These are phyloP conservation scores for Eupithecia dodoneata DNA, from an alignment of 2,888 invertebrate species.

Conservation along the genomic window DNA sequence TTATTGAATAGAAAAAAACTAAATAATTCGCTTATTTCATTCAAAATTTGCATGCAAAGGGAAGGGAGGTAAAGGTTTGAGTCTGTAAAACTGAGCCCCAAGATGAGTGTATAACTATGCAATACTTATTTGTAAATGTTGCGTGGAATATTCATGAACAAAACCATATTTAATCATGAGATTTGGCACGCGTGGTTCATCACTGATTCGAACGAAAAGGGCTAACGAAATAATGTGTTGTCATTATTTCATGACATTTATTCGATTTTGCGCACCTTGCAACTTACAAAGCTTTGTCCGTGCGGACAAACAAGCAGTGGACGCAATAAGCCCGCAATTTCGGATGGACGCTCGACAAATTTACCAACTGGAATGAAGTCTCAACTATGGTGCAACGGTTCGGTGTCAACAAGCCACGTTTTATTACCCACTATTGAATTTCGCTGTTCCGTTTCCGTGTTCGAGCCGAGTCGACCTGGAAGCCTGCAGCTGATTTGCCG, in stretches of 20 bases:
- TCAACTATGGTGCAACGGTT: conserved; percentile 66
- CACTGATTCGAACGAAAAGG: conserved; percentile 20
- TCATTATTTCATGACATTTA: conserved; percentile 61
- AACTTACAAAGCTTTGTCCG: conserved; percentile 77
- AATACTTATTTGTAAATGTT: not conserved
- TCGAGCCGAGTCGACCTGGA: conserved; percentile 41
- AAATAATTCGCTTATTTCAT: not conserved
- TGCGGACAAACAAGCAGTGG: conserved; percentile 70
- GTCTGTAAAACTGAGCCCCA: not conserved
- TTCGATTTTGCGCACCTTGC: conserved; percentile 71
- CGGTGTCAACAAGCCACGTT: conserved; percentile 76
- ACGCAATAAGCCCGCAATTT: conserved; percentile 80
- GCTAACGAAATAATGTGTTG: conserved; percentile 38
- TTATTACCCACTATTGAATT: conserved; percentile 78
- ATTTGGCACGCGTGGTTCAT: conserved; percentile 19
- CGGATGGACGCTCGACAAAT: conserved; percentile 76
- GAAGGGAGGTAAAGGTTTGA: not conserved
- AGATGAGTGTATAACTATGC: not conserved
- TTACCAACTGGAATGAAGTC: conserved; percentile 80
- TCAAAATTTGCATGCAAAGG: not conserved
- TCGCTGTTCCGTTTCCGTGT: conserved; percentile 64
- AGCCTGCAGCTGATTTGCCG: conserved; percentile 34
- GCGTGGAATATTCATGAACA: not conserved
- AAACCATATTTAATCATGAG: conserved; percentile 30
- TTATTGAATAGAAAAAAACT: not conserved